Percentiles rank a stretch among this genome's conserved stretches.
phyloP scores from a whole-genome alignment of 2,888 invertebrate species.

The Dicyrtomina minuta region DNA sequence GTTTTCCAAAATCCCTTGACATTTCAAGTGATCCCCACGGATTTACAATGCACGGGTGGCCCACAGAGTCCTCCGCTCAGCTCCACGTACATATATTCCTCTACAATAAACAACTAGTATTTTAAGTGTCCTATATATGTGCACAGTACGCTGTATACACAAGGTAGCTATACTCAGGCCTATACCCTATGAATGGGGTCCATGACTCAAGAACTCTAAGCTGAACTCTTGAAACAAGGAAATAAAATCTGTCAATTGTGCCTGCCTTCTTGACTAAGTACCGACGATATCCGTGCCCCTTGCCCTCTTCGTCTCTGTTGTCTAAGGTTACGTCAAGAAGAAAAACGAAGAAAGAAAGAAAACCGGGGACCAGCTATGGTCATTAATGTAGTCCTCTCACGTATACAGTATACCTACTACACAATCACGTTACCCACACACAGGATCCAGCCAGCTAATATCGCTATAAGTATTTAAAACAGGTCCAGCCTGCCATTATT shows the following conservation, averaged over 20 bases:
- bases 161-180: background rate
- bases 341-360: conserved; percentile 2
- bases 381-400: too few relatives aligned
- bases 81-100: background rate
- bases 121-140: background rate
- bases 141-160: background rate
- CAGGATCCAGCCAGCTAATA: too few relatives aligned
- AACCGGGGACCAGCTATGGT: background rate
- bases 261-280: conserved; percentile 33
- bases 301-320: conserved; percentile 11
- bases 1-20: conserved; percentile 46
- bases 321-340: conserved; percentile 39
- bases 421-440: background rate
- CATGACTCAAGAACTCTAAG: conserved; percentile 13
- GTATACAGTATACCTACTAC: background rate
- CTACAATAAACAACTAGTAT: background rate
- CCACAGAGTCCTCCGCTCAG: conserved; percentile 15
- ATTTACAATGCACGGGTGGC: conserved; percentile 52
- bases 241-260: conserved; percentile 42
- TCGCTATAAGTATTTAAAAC: too few relatives aligned
- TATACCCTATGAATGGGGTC: background rate
- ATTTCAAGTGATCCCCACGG: conserved; percentile 49
- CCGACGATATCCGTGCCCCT: conserved; percentile 14
- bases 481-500: too few relatives aligned
- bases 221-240: conserved; percentile 39